A percentile compares a stretch with the other conserved stretches of the same genome.
phyloP scores from a whole-genome alignment of 2,888 invertebrate genomes.

The Pristionchus fissidentatus region DNA sequence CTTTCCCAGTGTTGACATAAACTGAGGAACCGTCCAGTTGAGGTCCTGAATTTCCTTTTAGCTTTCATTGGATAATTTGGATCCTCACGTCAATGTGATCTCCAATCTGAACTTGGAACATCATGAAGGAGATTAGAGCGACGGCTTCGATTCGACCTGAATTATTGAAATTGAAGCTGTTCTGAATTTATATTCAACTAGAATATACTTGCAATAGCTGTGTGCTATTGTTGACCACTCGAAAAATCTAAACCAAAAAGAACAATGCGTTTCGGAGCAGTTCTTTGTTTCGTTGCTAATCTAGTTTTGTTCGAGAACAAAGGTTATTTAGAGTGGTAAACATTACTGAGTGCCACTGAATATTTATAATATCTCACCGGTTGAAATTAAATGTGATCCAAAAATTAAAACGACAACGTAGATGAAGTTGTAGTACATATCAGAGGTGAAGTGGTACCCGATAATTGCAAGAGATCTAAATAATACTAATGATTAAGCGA shows the following conservation, averaged over 20 bases:
- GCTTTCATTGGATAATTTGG: not conserved
- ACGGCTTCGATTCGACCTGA: constrained; percentile 51
- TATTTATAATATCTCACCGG: not conserved
- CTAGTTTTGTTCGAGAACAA: too few relatives aligned
- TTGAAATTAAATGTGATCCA: constrained; percentile 76
- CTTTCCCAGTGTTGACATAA: constrained; percentile 77
- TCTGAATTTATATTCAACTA: too few relatives aligned
- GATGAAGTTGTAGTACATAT: constrained; percentile 59
- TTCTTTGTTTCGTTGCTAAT: too few relatives aligned
- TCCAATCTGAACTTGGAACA: constrained; percentile 76
- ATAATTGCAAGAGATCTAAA: constrained; percentile 69
- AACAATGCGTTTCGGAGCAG: not conserved
- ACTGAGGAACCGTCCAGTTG: constrained; percentile 76
- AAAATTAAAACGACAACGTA: constrained; percentile 74
- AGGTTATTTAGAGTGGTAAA: too few relatives aligned
- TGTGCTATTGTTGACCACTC: too few relatives aligned
- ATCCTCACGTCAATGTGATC: constrained; percentile 49
- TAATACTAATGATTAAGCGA: too few relatives aligned
- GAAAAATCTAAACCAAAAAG: not conserved
- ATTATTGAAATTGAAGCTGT: not conserved
- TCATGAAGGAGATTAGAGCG: constrained; percentile 75
- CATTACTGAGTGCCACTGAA: too few relatives aligned
- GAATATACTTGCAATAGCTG: too few relatives aligned
- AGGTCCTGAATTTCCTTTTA: constrained; percentile 69
- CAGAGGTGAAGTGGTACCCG: constrained; percentile 75